These are phyloP conservation scores for Phenganax marumi DNA, from an alignment of 92 coral and sea anemone genomes.

Conservation along the genomic window DNA sequence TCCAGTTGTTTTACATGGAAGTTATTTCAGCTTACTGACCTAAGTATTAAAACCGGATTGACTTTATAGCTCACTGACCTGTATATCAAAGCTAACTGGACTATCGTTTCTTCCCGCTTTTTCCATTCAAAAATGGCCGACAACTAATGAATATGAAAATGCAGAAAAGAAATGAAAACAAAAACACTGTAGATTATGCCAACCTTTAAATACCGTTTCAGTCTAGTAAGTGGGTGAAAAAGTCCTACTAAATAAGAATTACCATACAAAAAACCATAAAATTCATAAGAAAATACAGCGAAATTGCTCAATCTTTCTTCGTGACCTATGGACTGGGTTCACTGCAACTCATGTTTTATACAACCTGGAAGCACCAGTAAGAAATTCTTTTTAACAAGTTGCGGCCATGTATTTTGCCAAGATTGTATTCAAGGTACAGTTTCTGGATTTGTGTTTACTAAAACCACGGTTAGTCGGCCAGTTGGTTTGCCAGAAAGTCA, in stretches of 20 bases:
- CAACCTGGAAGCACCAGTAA: constrained; percentile 74
- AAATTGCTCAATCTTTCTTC: constrained; percentile 1
- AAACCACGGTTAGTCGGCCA: neutral
- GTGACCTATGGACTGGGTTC: constrained; percentile 81
- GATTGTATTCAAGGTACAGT: constrained; percentile 80
- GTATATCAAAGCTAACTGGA: neutral
- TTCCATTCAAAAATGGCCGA: constrained; percentile 43
- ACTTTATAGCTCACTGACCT: neutral
- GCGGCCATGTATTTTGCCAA: constrained; percentile 94
- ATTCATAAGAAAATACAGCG: too few species aligned
- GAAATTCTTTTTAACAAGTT: constrained; percentile 83
- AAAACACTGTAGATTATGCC: neutral
- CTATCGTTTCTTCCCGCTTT: constrained; percentile 40
- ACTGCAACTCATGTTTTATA: constrained; percentile 80
- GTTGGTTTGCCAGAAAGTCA: neutral
- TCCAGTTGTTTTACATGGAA: too few species aligned
- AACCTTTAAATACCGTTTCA: neutral
- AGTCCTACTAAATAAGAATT: neutral
- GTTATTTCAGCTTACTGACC: too few species aligned
- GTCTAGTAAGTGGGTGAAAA: neutral
- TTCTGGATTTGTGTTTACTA: neutral
- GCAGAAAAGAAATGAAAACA: constrained; percentile 1
- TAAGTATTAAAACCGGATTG: too few species aligned
- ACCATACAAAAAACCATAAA: neutral
- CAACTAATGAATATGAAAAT: neutral